phyloP scores from a whole-genome alignment of 2,797 vertebrate genomes.

The Eulemur rubriventer region DNA sequence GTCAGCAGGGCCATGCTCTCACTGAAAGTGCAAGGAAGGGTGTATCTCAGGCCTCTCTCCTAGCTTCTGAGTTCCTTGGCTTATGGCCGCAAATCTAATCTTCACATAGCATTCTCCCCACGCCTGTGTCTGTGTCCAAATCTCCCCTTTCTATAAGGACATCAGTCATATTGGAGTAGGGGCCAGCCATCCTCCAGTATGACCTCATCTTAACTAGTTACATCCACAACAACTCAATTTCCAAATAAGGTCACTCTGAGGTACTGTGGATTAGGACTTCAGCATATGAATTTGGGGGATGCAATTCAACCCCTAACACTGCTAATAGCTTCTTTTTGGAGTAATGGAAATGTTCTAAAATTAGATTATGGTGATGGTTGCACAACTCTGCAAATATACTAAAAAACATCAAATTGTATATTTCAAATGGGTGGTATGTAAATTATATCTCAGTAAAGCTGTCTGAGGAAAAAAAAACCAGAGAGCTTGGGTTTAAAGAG shows the following conservation, averaged over 20 bases:
- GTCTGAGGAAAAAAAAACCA: background rate
- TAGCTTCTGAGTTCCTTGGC: background rate
- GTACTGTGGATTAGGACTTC: background rate
- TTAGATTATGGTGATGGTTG: background rate
- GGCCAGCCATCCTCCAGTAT: background rate
- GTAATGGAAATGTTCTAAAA: background rate
- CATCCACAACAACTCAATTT: background rate
- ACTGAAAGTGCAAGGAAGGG: background rate
- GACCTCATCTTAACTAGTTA: slow-evolving; percentile 32
- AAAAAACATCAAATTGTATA: background rate
- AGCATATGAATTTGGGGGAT: background rate
- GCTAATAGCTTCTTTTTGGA: slow-evolving; percentile 8
- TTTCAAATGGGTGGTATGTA: background rate
- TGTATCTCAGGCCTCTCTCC: background rate
- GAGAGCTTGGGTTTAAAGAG: background rate
- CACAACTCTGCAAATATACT: background rate
- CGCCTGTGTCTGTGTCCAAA: background rate
- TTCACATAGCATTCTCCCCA: background rate
- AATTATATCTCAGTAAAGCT: background rate
- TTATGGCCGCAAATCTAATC: background rate
- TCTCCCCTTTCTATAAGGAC: background rate
- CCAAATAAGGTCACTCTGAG: slow-evolving; percentile 36
- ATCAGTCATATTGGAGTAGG: background rate
- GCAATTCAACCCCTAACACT: background rate
- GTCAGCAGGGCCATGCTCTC: background rate